Conservation (phyloP, 2,797 vertebrate genomes). For the Pagetopsis macropterus region DNA sequence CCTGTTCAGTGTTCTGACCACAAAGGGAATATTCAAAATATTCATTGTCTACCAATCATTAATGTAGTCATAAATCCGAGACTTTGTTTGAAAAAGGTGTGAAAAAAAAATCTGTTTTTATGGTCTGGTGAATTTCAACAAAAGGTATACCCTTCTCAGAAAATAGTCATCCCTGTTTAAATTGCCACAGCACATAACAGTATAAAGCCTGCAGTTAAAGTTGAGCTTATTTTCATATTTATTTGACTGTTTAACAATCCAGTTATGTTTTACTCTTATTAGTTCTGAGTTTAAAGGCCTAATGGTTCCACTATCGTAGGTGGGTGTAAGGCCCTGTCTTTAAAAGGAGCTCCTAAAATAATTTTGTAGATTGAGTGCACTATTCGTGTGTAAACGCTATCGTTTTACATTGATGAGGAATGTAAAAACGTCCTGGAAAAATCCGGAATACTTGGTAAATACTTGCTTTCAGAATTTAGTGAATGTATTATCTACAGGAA, state of each 20-base stretch:
- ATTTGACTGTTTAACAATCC: slow-evolving; percentile 45
- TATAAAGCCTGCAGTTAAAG: slow-evolving; percentile 45
- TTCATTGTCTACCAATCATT: slow-evolving; percentile 14
- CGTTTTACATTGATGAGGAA: neutral
- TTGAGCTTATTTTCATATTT: slow-evolving; percentile 52
- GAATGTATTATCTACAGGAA: no score
- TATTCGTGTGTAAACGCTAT: slow-evolving; percentile 7
- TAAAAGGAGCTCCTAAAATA: slow-evolving; percentile 34
- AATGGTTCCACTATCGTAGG: slow-evolving; percentile 39
- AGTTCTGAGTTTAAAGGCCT: slow-evolving; percentile 45
- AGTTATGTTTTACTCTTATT: slow-evolving; percentile 49
- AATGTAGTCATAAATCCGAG: slow-evolving; percentile 28
- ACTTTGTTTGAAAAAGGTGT: neutral
- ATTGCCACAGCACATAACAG: slow-evolving; percentile 34
- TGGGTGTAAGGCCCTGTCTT: slow-evolving; percentile 15
- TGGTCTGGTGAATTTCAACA: slow-evolving; percentile 28
- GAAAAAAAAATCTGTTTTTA: slow-evolving; percentile 15
- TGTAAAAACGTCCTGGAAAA: neutral
- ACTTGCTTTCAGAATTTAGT: neutral
- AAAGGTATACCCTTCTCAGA: slow-evolving; percentile 8
- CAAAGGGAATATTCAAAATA: slow-evolving; percentile 10
- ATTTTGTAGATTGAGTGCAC: slow-evolving; percentile 7
- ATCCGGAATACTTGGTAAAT: neutral
- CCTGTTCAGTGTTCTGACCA: slow-evolving; percentile 4
- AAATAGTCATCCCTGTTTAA: slow-evolving; percentile 27